Percentiles rank a stretch among this genome's conserved stretches.
Conservation (phyloP, 1,140 invertebrate species). For the Venustaconcha ellipsiformis region DNA sequence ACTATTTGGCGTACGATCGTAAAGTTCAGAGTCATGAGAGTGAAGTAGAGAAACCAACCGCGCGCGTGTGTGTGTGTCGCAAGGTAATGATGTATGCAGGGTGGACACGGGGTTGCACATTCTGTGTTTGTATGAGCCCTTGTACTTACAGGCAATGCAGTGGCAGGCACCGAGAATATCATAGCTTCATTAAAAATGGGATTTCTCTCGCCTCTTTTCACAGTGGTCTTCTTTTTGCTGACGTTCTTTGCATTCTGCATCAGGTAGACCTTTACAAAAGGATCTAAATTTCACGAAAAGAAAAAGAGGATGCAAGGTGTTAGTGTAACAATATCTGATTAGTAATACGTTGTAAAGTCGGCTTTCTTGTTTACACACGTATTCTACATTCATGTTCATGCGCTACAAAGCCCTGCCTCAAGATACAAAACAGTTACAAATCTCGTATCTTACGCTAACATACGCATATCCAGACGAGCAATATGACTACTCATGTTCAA, state of each 20-base stretch:
- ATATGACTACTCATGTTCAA: too few relatives aligned
- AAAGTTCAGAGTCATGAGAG: too few relatives aligned
- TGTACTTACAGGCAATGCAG: conserved; percentile 55
- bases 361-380: neutral
- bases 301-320: neutral
- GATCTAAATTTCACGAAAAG: conserved; percentile 69
- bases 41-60: neutral
- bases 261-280: conserved; percentile 75
- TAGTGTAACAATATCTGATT: neutral
- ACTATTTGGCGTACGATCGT: too few relatives aligned
- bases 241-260: conserved; percentile 74
- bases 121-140: neutral
- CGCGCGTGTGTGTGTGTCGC: too few relatives aligned
- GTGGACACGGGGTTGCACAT: too few relatives aligned
- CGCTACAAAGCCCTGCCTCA: too few relatives aligned
- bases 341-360: neutral
- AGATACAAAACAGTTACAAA: too few relatives aligned
- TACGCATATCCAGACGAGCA: neutral
- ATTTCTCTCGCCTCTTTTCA: conserved; percentile 72
- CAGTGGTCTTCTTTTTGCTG: conserved; percentile 75
- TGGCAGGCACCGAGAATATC: conserved; percentile 73
- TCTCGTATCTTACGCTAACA: neutral
- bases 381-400: neutral
- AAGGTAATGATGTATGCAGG: too few relatives aligned
- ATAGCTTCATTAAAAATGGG: conserved; percentile 76